phyloP scores from a whole-genome alignment of 2,113 vertebrate species.

The Pithys albifrons region DNA sequence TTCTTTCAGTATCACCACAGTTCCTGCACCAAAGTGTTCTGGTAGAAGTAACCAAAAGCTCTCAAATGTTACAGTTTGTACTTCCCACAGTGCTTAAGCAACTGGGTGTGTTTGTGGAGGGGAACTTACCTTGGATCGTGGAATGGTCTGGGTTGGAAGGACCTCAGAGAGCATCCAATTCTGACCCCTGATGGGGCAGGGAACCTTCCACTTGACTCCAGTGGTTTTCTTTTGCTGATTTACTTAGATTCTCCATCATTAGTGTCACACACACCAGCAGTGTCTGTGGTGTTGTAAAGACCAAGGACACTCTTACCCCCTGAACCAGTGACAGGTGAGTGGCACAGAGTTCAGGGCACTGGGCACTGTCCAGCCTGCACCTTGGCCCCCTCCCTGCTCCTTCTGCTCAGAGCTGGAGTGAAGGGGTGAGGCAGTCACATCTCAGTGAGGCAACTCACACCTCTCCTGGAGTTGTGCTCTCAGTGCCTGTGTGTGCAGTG shows the following conservation, averaged over 20 bases:
- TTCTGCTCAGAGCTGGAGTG: not conserved
- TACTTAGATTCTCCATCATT: not conserved
- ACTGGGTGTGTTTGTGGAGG: not conserved
- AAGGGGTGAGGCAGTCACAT: not conserved
- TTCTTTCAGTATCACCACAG: not conserved
- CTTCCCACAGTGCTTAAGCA: not conserved
- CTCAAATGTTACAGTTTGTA: not conserved
- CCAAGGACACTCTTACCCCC: not conserved
- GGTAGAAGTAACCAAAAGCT: not conserved
- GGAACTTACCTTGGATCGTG: not conserved
- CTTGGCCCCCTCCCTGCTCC: not conserved
- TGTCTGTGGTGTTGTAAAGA: not conserved
- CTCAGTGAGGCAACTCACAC: not conserved
- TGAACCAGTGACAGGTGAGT: not conserved
- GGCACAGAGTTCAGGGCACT: not conserved
- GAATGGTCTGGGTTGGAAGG: not conserved
- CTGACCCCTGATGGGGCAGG: not conserved
- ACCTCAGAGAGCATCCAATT: not conserved
- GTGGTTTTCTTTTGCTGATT: not conserved
- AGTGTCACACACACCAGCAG: not conserved
- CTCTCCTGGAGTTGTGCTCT: not conserved
- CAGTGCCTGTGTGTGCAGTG: not conserved
- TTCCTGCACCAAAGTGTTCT: not conserved
- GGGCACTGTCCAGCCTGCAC: not conserved
- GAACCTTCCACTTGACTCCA: not conserved